A percentile compares a stretch with the other conserved stretches of the same genome.
Evolutionary conservation across 2,797 vertebrate species (phyloP).

Genomic region (Catamblyrhynchus diadema): DNA sequence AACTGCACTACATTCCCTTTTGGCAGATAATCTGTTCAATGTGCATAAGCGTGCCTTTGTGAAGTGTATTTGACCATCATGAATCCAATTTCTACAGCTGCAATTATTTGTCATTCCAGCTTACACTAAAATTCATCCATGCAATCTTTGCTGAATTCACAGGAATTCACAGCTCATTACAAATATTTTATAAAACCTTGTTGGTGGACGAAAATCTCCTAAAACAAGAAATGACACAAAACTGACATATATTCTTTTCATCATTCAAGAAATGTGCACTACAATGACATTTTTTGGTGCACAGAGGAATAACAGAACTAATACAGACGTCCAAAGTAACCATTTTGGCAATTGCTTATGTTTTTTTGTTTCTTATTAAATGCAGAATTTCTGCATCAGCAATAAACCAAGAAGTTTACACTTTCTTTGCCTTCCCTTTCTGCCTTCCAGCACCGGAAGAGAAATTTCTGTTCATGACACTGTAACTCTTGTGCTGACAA

Average conservation of each 20-base stretch:
- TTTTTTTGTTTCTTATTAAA: constrained; percentile 6
- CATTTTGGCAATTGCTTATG: background rate
- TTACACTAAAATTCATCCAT: background rate
- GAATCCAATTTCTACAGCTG: background rate
- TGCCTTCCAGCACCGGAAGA: background rate
- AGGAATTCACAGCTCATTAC: background rate
- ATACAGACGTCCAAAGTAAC: background rate
- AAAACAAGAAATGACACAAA: background rate
- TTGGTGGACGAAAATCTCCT: background rate
- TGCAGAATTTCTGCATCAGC: background rate
- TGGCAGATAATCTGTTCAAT: background rate
- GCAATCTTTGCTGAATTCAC: background rate
- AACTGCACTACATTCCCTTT: background rate
- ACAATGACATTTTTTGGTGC: background rate
- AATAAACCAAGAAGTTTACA: background rate
- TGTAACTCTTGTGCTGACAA: background rate
- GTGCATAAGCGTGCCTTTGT: fast-evolving
- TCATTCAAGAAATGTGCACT: background rate
- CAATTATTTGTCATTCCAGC: background rate
- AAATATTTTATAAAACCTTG: background rate
- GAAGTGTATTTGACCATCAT: background rate
- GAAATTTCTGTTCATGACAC: background rate
- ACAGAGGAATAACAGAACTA: background rate
- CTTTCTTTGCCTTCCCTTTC: background rate
- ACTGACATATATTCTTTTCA: background rate